Percentiles rank a stretch among this genome's conserved stretches.
These are phyloP conservation scores for Petrocephalus microphthalmus DNA, from an alignment of 2,113 vertebrate genomes.

Conservation along the genomic window DNA sequence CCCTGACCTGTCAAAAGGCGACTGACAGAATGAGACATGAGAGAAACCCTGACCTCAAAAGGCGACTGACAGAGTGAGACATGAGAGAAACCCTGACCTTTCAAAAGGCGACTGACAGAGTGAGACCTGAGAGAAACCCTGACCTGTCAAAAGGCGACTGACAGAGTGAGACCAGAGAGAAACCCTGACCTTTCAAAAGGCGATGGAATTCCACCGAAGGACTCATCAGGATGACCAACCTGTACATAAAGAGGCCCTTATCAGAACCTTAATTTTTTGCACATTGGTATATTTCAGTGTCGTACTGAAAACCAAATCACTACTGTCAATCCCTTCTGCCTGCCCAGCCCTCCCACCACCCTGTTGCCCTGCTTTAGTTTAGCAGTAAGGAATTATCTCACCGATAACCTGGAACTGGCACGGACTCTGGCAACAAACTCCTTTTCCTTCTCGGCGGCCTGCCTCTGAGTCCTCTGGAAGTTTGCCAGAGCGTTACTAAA, in stretches of 20 bases:
- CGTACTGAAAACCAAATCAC: neutral
- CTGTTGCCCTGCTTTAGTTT: neutral
- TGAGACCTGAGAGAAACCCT: too few species aligned
- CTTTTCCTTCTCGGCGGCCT: constrained; percentile 84
- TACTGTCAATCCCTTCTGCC: neutral
- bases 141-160: neutral
- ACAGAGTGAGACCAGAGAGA: neutral
- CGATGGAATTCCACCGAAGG: constrained; percentile 60
- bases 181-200: constrained; percentile 68
- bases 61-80: too few species aligned
- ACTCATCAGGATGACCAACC: constrained; percentile 75
- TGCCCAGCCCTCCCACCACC: neutral
- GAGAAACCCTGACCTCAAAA: too few species aligned
- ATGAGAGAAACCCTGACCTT: too few species aligned
- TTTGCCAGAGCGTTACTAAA: constrained; percentile 79
- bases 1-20: constrained; percentile 71
- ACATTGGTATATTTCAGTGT: neutral
- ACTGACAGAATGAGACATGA: too few species aligned
- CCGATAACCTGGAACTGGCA: constrained; percentile 85
- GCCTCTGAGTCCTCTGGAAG: constrained; percentile 84
- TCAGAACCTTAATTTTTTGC: neutral
- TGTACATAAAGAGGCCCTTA: constrained; percentile 44
- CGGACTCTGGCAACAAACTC: constrained; percentile 91
- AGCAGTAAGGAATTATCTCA: constrained; percentile 43
- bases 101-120: too few species aligned